phyloP scores from a whole-genome alignment of 2,888 invertebrate genomes.

The Tetrapedia diversipes region DNA sequence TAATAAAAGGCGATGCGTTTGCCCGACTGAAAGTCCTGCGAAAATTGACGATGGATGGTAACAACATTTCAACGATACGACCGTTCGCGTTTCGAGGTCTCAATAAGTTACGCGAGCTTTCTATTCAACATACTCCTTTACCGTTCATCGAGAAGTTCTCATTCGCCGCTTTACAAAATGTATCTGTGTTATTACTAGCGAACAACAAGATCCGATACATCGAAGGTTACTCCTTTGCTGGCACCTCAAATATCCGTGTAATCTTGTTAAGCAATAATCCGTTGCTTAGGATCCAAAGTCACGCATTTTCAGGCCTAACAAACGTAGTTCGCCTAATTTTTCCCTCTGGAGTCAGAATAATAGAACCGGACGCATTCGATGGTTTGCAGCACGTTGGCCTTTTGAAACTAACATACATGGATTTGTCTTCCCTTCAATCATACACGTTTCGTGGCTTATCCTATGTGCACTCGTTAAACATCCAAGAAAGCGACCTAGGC shows the following conservation, averaged over 20 bases:
- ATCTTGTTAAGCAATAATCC: conserved; percentile 94
- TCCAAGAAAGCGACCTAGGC: conserved; percentile 93
- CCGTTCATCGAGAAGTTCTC: conserved; percentile 92
- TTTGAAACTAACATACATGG: conserved; percentile 93
- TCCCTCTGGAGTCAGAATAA: conserved; percentile 90
- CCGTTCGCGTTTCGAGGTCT: conserved; percentile 94
- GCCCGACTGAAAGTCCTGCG: conserved; percentile 90
- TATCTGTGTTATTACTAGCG: conserved; percentile 88
- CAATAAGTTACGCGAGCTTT: conserved; percentile 89
- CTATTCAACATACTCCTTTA: conserved; percentile 94
- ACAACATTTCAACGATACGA: conserved; percentile 92
- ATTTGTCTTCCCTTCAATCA: conserved; percentile 88
- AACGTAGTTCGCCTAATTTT: conserved; percentile 93
- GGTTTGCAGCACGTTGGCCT: conserved; percentile 92
- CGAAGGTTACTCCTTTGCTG: conserved; percentile 92
- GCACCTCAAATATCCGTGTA: conserved; percentile 92
- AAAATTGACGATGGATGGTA: conserved; percentile 93
- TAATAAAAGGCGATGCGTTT: conserved; percentile 92
- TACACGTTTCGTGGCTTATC: conserved; percentile 91
- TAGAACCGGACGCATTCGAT: conserved; percentile 92
- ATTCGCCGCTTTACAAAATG: conserved; percentile 92
- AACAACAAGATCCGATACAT: conserved; percentile 89
- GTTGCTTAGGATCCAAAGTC: conserved; percentile 90
- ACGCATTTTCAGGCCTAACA: conserved; percentile 92
- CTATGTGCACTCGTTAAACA: conserved; percentile 89